Conservation (phyloP, 1,140 invertebrate genomes). For the Samia ricini region DNA sequence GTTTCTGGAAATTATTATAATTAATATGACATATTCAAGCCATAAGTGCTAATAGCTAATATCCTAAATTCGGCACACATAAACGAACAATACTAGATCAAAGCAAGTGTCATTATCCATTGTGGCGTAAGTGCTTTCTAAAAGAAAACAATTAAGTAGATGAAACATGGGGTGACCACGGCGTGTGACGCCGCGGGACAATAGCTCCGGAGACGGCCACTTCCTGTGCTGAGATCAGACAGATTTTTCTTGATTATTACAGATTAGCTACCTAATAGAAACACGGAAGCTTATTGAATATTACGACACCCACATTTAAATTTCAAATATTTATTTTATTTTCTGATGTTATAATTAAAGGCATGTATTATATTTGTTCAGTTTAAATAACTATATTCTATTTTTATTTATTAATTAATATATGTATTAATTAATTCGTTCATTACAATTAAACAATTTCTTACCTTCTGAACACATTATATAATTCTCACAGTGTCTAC, state of each 20-base stretch:
- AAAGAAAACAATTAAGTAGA: conserved; percentile 72
- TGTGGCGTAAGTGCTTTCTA: conserved; percentile 52
- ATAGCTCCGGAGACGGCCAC: conserved; percentile 46
- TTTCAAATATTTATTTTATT: too few species aligned
- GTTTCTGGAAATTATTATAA: background rate
- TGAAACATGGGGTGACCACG: conserved; percentile 34
- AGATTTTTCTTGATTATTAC: conserved; percentile 10
- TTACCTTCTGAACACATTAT: too few species aligned
- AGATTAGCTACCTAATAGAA: background rate
- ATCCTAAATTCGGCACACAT: background rate
- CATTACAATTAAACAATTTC: too few species aligned
- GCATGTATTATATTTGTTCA: too few species aligned
- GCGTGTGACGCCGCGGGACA: conserved; percentile 42
- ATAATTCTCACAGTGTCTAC: too few species aligned
- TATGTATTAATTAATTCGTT: too few species aligned
- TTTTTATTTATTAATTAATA: too few species aligned
- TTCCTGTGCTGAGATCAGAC: conserved; percentile 62
- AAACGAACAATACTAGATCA: conserved; percentile 40
- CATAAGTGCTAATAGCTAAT: background rate
- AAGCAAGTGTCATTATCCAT: conserved; percentile 58
- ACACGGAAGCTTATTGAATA: background rate
- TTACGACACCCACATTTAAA: background rate
- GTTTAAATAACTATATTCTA: too few species aligned
- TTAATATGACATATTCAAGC: background rate
- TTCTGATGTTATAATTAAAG: too few species aligned